These are phyloP conservation scores for Intellagama lesueurii DNA, from an alignment of 2,797 vertebrate genomes.

Conservation along the genomic window DNA sequence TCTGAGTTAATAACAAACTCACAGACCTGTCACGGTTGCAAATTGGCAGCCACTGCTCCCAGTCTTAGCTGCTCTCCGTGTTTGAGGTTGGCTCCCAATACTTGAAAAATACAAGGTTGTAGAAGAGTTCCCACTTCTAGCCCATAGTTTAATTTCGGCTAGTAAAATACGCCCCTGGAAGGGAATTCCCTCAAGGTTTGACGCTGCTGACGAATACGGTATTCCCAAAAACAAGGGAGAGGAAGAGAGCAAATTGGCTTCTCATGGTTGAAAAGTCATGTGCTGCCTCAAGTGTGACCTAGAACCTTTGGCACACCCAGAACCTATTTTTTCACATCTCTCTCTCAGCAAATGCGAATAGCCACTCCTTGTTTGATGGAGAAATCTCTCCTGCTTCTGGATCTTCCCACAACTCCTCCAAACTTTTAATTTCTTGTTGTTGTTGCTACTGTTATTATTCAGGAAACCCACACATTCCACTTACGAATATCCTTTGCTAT, in stretches of 20 bases:
- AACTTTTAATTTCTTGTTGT: background rate
- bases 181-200: conserved; percentile 10
- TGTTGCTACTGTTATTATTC: background rate
- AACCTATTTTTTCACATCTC: background rate
- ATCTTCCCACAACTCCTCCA: background rate
- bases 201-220: background rate
- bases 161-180: background rate
- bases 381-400: background rate
- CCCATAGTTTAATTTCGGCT: background rate
- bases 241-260: background rate
- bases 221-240: background rate
- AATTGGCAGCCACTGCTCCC: background rate
- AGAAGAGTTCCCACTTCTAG: background rate
- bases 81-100: background rate
- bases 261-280: background rate
- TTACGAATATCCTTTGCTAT: background rate
- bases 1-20: background rate
- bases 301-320: background rate
- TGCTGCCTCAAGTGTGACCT: background rate
- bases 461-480: background rate
- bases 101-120: background rate
- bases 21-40: background rate
- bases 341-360: background rate
- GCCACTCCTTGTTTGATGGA: background rate
- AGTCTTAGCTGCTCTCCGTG: background rate